Evolutionary conservation across 2,888 invertebrate species (phyloP), one percentile per base, ranked within the genome.

Genomic region (Apodemia duryi): DNA sequence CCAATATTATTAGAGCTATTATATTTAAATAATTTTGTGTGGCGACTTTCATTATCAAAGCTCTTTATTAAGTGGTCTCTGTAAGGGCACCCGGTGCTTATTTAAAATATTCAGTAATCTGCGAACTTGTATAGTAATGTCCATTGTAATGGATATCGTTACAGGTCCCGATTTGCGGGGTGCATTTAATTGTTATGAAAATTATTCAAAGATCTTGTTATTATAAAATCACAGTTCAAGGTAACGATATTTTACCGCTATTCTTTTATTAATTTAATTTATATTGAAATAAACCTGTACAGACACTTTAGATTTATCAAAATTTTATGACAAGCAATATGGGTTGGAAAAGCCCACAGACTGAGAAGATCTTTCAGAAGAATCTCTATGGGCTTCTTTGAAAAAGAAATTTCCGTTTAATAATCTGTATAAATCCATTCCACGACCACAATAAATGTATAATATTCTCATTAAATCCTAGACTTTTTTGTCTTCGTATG

Each of bases 81-180:
- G 57, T 70, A 77, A 80, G 84, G 86, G 88, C 84, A 83, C 69
- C 69, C 65, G 65, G 68, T 71, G 75, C 77, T 76, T 35, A 76
- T 71, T 73, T 71, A 81, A 77, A 78, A 74, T 77, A 78, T 77
- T 79, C 77, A 73, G 69, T 82, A 87, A 87, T 88, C 86, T 79
- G 77, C 74, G 79, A 77, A 75, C 71, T 74, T 80, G 85, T 84
- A 84, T 73, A 83, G 86, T 76, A 84, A 89, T 87, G 86, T 78
- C 77, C 81, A 85, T 86, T 85, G 83, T 84, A 83, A 83, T 85
- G 79, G 79, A 83, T 84, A 82, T 80, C 76, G 81, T 85, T 83
- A 77, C 73, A 73, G 75, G 73, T 71, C 74, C 71, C 72, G 72
- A 73, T 77, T 76, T 76, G 75, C 72, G 77, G 77, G 78, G 77